Base-by-base conservation (phyloP, 2,113 vertebrate genomes). In the Haemorhous mexicanus region DNA sequence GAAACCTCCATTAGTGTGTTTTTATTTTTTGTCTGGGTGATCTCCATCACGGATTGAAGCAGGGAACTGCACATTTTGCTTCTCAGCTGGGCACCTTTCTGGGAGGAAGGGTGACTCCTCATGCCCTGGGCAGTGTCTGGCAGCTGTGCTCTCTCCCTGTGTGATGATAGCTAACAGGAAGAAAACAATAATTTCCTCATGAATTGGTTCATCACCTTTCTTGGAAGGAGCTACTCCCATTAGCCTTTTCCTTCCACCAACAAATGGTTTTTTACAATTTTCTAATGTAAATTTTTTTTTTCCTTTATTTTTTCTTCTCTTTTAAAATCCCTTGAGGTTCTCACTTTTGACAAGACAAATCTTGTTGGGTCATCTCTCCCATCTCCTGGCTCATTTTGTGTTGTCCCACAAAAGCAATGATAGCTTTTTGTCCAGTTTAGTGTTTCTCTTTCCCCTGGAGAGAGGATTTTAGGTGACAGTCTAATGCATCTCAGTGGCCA, bases 371-470 rank as follows among this genome's bases (percentile, higher is more conserved):
- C 90, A 82, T 90, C 55, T 87, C 62, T 95, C 61, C 79, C 58
- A 55, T 80, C 69, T 91, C 19, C 22, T 90, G 73, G 13, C 63
- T 75, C 6, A 1, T 46, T 68, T 28, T 37, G 28, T 21, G 11
- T 26, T 69, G 63, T 61, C 67, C 37, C 37, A 64, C 58, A 87
- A 63, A 84, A 87, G 44, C 58, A 83, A 1, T 10, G 35, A 24
- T 27, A 62, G 69, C 66, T 92, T 95, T 95, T 92, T 89, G 91
- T 92, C 52, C 91, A 41, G 5, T 87, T 70, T 49, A 66, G 35
- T 85, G 76, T 46, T 92, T 63, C 44, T 2, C 21, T 84, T 93
- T 18, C 32, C 87, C 39, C 74, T 77, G 41, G 64, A 94, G 93
- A 72, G 73, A 16, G 44, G 43, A 62, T 52, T 68, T 59, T 37